Base-by-base conservation (phyloP, 2,888 invertebrate genomes). In the Clunio marinus region DNA sequence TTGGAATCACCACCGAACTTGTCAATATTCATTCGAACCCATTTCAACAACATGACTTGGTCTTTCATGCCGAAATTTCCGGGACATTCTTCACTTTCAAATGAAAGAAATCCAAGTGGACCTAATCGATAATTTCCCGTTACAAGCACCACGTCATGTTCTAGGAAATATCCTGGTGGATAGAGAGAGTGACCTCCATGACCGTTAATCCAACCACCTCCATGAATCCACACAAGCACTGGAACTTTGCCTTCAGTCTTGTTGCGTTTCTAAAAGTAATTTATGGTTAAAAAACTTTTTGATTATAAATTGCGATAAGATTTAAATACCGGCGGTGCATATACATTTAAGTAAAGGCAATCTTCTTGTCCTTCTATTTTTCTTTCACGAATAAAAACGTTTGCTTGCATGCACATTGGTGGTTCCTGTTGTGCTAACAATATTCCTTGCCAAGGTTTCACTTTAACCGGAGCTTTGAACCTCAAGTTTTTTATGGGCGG, bases 401-500 rank as follows among this genome's bases (percentile, higher is more conserved):
- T 55, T 4, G 45, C 24, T 59, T 69, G 69, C 1, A 25, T 15
- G 20, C 69, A 69, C 22, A 35, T 17, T 32, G 69, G 66, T 2
- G 59, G 45, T 10, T 59, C 27, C 25, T 59, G 3, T 37, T 66
- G 32, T 20, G 59, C 28, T 46, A 17, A 10, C 3, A 46, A 24
- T 25, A 35, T 35, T 13, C 25, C 35, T n/a, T 58, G 1, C 69
- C 69, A 69, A 10, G 25, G 35, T 51, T 32, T 27, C 0, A 24
- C 15, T 25, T 51, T 66, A 1, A 87, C 46, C 0, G 88, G 88
- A 1, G 87, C 57, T 57, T 10, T 4, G 75, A 88, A 88, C 72
- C 88, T 79, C 7, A 87, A 77, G 2, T 83, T 78, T 13, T 81
- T 83, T 1, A 87, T 51, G 0, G 88, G 87, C 1, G 88, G 84